A percentile compares a stretch with the other conserved stretches of the same genome.
These are phyloP conservation scores for Musca domestica DNA, from an alignment of 1,140 invertebrate genomes.

Conservation along the genomic window DNA sequence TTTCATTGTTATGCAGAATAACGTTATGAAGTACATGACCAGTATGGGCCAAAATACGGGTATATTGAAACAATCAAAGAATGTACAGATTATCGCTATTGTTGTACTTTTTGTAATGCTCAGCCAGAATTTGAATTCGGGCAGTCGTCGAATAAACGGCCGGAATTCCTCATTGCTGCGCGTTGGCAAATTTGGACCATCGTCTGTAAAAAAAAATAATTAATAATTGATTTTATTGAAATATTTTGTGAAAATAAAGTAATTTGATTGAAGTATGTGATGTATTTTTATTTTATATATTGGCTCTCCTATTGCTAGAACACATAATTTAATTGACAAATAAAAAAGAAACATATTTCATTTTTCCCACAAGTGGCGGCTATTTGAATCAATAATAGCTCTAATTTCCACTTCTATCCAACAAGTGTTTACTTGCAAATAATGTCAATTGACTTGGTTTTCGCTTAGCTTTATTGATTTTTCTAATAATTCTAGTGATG, in stretches of 20 bases:
- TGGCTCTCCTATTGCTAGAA: no score
- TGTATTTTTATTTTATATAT: neutral
- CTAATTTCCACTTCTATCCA: no score
- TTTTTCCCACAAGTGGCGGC: no score
- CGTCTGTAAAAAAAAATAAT: conserved; percentile 59
- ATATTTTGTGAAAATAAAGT: neutral
- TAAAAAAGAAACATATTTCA: no score
- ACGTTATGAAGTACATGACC: conserved; percentile 98
- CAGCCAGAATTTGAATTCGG: conserved; percentile 99
- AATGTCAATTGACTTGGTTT: no score
- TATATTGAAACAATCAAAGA: conserved; percentile 97
- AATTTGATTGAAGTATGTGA: neutral
- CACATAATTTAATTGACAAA: no score
- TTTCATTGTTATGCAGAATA: conserved; percentile 99
- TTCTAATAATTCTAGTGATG: no score
- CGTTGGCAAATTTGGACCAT: conserved; percentile 91
- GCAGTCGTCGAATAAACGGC: conserved; percentile 95
- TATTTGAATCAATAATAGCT: no score
- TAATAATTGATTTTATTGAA: neutral
- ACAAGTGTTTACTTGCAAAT: no score
- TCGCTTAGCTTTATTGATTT: neutral
- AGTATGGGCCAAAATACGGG: conserved; percentile 99
- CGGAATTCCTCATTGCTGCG: conserved; percentile 95
- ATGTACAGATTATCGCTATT: conserved; percentile 88
- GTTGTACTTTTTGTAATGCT: conserved; percentile 94